Conservation (phyloP, 1,140 invertebrate genomes). For the Hyposmocoma kahamanoa region DNA sequence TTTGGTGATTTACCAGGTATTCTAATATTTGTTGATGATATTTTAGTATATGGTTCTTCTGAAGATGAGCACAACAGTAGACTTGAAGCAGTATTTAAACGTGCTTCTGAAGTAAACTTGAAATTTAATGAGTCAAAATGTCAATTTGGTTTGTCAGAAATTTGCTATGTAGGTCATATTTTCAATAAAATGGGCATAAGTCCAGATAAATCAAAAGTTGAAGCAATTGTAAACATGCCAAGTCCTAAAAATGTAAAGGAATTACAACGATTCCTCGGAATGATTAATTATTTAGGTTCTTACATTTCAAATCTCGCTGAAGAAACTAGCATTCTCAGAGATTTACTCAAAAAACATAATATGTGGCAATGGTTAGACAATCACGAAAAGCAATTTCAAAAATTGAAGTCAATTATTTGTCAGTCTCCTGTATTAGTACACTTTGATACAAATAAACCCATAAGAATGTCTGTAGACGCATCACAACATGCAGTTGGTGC, state of each 20-base stretch:
- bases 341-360: conserved; percentile 5
- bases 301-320: conserved; percentile 9
- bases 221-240: conserved; percentile 8
- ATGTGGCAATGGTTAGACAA: conserved; percentile 7
- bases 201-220: conserved; percentile 4
- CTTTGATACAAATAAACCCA: conserved; percentile 19
- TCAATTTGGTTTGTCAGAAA: conserved; percentile 2
- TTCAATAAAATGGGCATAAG: conserved; percentile 3
- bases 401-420: conserved; percentile 27
- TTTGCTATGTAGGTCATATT: conserved; percentile 9
- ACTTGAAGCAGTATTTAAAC: conserved; percentile 5
- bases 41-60: conserved; percentile 6
- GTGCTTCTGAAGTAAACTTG: conserved; percentile 6
- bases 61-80: conserved; percentile 6
- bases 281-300: conserved; percentile 15
- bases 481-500: conserved; percentile 28
- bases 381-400: conserved; percentile 26
- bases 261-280: conserved; percentile 15
- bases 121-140: conserved; percentile 10
- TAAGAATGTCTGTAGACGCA: conserved; percentile 27
- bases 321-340: conserved; percentile 5
- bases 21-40: conserved; percentile 8
- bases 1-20: conserved; percentile 7
- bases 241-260: conserved; percentile 10
- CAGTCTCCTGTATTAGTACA: conserved; percentile 13